A percentile compares a stretch with the other conserved stretches of the same genome.
Evolutionary conservation across 2,113 vertebrate species (phyloP).

Genomic region (Copsychus sechellarum): DNA sequence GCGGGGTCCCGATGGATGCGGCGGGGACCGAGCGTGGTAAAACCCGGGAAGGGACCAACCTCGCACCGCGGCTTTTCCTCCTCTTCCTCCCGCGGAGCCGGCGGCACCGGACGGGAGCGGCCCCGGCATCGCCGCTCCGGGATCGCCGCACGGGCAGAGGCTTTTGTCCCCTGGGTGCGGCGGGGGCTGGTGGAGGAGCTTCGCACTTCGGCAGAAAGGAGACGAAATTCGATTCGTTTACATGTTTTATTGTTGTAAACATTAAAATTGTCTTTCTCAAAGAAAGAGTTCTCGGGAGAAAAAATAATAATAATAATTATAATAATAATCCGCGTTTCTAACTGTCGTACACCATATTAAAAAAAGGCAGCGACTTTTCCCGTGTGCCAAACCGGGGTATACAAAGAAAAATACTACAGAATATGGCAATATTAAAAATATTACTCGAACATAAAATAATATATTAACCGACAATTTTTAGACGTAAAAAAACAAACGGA

Average conservation of each 20-base stretch:
- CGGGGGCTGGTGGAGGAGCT: not conserved
- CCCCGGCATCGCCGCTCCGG: not conserved
- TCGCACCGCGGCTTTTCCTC: not conserved
- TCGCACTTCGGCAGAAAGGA: constrained; percentile 65
- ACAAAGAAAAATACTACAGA: constrained; percentile 82
- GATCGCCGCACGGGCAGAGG: not conserved
- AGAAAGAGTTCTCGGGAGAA: constrained; percentile 84
- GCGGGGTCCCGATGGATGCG: not conserved
- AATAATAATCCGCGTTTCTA: constrained; percentile 79
- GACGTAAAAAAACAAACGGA: constrained; percentile 72
- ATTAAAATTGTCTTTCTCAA: constrained; percentile 96
- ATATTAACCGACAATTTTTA: constrained; percentile 85
- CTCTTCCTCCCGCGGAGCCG: not conserved
- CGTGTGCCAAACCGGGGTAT: constrained; percentile 79
- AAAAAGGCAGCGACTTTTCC: constrained; percentile 77
- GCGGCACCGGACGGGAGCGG: not conserved
- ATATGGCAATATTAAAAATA: constrained; percentile 81
- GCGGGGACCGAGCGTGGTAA: not conserved
- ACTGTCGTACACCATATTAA: constrained; percentile 80
- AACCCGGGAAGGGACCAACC: not conserved
- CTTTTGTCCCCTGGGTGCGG: not conserved
- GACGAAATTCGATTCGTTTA: constrained; percentile 76
- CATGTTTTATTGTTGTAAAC: constrained; percentile 96
- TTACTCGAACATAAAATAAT: constrained; percentile 82
- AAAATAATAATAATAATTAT: constrained; percentile 70